Evolutionary conservation across 2,888 invertebrate species (phyloP).

Genomic region (Penaeus monodon): DNA sequence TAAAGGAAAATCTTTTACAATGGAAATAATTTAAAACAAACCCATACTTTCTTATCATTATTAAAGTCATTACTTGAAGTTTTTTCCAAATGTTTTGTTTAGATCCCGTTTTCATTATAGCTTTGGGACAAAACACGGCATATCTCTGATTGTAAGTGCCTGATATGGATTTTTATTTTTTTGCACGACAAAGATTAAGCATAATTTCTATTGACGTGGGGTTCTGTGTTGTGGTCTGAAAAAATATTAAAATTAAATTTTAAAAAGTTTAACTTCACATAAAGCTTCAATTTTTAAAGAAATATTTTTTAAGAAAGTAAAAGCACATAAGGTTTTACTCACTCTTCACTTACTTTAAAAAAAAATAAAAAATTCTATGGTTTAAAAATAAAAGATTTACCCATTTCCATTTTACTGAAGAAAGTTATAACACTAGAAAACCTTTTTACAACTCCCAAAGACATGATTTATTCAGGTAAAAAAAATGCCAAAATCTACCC

Average conservation of each 20-base stretch:
- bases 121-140: slow-evolving; percentile 46
- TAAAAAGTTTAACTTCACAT: neutral
- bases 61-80: slow-evolving; percentile 8
- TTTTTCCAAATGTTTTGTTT: slow-evolving; percentile 42
- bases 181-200: slow-evolving; percentile 43
- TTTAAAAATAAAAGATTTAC: neutral
- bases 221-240: slow-evolving; percentile 49
- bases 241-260: neutral
- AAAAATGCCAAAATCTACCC: too few species aligned
- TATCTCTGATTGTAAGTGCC: slow-evolving; percentile 50
- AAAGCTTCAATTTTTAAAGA: neutral
- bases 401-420: too few species aligned
- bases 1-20: neutral
- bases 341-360: too few species aligned
- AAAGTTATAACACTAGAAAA: too few species aligned
- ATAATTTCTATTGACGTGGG: slow-evolving; percentile 35
- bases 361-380: neutral
- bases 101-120: slow-evolving; percentile 49
- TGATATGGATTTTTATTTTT: slow-evolving; percentile 53
- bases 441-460: too few species aligned
- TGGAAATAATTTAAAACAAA: neutral
- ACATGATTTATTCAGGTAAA: too few species aligned
- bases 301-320: neutral
- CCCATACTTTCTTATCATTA: slow-evolving; percentile 18
- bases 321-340: too few species aligned